Evolutionary conservation across 2,113 vertebrate genomes (phyloP).

Genomic region (Amphilophus citrinellus): DNA sequence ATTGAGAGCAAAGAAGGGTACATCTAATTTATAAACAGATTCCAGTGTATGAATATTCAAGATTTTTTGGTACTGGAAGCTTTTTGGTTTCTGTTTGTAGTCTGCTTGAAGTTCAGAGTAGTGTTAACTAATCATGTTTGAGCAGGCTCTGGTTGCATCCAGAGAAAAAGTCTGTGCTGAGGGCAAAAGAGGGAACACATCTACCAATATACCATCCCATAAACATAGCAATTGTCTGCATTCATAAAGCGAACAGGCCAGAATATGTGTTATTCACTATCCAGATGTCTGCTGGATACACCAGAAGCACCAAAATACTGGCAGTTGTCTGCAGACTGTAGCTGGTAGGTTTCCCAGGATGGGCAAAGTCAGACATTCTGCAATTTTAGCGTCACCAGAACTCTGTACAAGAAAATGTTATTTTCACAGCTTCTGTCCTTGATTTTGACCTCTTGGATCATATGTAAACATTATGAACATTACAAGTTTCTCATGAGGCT

Average conservation of each 20-base stretch:
- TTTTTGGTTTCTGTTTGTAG: conserved; percentile 4
- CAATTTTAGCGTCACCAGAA: not conserved
- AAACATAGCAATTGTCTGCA: not conserved
- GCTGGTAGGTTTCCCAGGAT: not conserved
- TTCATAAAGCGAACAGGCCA: not conserved
- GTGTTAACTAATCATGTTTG: not conserved
- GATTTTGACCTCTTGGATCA: no score
- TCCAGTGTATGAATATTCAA: not conserved
- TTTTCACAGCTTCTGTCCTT: not conserved
- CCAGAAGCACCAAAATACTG: not conserved
- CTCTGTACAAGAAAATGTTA: not conserved
- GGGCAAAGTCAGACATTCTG: not conserved
- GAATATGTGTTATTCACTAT: not conserved
- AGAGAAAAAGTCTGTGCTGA: not conserved
- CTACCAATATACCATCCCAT: not conserved
- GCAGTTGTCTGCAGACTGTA: not conserved
- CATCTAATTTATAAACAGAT: not conserved
- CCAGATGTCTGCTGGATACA: not conserved
- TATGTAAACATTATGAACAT: not conserved
- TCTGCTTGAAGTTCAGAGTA: not conserved
- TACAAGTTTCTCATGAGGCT: not conserved
- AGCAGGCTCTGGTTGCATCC: not conserved
- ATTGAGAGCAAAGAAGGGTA: not conserved
- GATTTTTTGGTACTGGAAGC: not conserved
- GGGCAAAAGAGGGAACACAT: not conserved